Evolutionary conservation across 2,888 invertebrate species (phyloP).

Genomic region (Xylocampa areola): DNA sequence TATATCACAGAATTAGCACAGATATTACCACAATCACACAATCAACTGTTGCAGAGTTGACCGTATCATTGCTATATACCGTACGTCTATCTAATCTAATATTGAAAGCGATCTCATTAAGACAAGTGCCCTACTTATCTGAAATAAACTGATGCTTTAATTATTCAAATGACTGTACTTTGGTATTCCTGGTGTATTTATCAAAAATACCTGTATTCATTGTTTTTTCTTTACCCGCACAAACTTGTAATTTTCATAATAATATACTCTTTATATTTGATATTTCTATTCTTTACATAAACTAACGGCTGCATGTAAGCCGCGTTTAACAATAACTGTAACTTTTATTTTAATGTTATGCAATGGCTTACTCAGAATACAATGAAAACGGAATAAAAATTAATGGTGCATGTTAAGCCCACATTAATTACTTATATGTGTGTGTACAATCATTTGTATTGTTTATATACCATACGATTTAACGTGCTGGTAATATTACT

Average conservation of each 20-base stretch:
- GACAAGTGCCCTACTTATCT: constrained; percentile 18
- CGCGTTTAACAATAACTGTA: background rate
- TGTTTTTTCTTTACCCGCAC: no score
- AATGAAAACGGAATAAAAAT: constrained; percentile 18
- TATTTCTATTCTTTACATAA: background rate
- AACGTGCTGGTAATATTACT: background rate
- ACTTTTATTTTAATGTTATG: background rate
- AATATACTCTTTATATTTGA: no score
- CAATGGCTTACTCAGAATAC: constrained; percentile 6
- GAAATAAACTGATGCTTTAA: background rate
- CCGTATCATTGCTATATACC: constrained; percentile 54
- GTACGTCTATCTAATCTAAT: constrained; percentile 65
- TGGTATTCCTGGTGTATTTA: no score
- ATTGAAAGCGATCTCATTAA: constrained; percentile 32
- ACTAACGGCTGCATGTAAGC: background rate
- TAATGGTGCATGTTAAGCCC: constrained; percentile 29
- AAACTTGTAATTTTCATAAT: no score
- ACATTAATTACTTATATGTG: constrained; percentile 18
- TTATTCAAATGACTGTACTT: no score
- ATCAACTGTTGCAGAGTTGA: constrained; percentile 27
- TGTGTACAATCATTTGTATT: constrained; percentile 6
- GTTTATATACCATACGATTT: constrained; percentile 10
- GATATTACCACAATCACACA: constrained; percentile 20
- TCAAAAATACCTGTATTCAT: no score
- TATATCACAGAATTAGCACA: constrained; percentile 41